A percentile compares a stretch with the other conserved stretches of the same genome.
These are phyloP conservation scores for Illadopsis cleaveri DNA, from an alignment of 2,113 vertebrate species.

Conservation along the genomic window DNA sequence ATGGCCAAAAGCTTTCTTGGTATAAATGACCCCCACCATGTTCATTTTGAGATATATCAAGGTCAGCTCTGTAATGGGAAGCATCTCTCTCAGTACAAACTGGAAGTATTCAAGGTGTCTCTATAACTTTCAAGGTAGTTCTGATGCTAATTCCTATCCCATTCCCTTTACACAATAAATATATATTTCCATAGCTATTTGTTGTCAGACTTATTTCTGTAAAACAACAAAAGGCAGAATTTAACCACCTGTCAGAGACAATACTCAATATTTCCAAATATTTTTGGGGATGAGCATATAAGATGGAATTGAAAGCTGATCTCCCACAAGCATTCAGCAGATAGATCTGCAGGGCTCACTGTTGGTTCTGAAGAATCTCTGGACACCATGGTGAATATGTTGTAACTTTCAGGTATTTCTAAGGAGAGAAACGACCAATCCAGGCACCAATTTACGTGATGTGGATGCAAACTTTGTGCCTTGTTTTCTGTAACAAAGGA, in stretches of 20 bases:
- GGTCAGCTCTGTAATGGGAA: background rate
- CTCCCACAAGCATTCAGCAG: background rate
- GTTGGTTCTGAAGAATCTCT: background rate
- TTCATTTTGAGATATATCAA: constrained; percentile 7
- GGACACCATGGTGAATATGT: accelerated
- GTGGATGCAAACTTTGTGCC: background rate
- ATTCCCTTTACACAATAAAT: background rate
- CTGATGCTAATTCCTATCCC: background rate
- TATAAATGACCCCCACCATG: background rate
- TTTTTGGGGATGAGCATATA: background rate
- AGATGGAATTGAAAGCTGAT: background rate
- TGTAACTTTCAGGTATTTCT: background rate
- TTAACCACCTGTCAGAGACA: background rate
- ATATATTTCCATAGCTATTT: background rate
- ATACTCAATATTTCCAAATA: background rate
- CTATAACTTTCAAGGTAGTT: background rate
- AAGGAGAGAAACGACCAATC: background rate
- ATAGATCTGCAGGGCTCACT: background rate
- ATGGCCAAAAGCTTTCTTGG: background rate
- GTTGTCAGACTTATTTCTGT: background rate
- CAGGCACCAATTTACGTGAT: background rate
- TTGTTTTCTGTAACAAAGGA: background rate
- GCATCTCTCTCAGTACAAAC: constrained; percentile 6
- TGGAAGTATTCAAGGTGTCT: background rate
- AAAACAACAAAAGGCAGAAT: background rate